Evolutionary conservation across 2,797 vertebrate species (phyloP).

Genomic region (Labroides dimidiatus): DNA sequence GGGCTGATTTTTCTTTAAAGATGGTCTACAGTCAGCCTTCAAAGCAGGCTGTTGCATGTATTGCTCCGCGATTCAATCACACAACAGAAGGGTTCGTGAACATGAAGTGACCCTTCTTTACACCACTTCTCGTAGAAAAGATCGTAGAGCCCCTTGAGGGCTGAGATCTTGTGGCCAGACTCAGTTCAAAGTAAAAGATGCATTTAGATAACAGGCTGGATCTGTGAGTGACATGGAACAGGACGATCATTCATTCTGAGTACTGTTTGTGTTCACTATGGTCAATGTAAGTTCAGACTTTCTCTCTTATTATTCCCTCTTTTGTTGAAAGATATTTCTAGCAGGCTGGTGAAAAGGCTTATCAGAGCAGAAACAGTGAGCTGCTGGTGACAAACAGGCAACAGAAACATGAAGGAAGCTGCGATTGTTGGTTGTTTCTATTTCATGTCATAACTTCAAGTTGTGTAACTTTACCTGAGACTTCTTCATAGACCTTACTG

Average conservation of each 20-base stretch:
- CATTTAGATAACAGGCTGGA: neutral
- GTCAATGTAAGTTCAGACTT: neutral
- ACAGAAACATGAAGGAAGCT: neutral
- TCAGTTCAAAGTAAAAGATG: conserved; percentile 2
- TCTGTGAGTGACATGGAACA: neutral
- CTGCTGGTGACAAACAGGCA: neutral
- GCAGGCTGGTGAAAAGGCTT: neutral
- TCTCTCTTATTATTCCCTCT: neutral
- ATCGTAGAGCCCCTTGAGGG: neutral
- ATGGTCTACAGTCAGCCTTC: conserved; percentile 51
- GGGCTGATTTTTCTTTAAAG: conserved; percentile 44
- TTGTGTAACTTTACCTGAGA: neutral
- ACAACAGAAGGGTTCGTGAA: neutral
- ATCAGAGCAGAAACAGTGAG: conserved; percentile 1
- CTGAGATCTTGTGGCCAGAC: neutral
- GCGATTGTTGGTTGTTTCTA: neutral
- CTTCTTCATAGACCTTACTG: neutral
- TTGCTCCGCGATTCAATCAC: conserved; percentile 33
- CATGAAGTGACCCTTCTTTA: neutral
- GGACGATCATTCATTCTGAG: neutral
- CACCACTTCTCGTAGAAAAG: neutral
- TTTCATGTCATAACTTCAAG: too few species aligned
- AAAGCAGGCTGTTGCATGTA: conserved; percentile 31
- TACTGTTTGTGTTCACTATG: neutral
- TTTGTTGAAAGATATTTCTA: neutral